A percentile compares a stretch with the other conserved stretches of the same genome.
Evolutionary conservation across 2,113 vertebrate species (phyloP).

Genomic region (Ascaphus truei): DNA sequence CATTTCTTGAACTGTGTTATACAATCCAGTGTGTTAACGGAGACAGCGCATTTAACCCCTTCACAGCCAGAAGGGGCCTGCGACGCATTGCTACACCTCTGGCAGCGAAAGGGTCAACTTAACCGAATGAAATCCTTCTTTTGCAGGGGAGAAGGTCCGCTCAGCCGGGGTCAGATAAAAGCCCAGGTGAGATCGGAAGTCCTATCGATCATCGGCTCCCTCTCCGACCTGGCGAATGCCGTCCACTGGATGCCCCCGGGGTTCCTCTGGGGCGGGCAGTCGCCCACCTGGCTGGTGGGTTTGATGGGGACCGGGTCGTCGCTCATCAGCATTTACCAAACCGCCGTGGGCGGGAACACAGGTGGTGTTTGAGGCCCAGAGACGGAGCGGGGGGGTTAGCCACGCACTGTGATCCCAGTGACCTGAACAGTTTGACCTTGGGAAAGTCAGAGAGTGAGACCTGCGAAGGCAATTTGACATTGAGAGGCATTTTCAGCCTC

Average conservation of each 20-base stretch:
- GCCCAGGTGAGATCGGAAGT: conserved; percentile 56
- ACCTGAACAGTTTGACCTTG: too few species aligned
- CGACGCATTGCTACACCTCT: too few species aligned
- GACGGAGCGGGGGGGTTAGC: background rate
- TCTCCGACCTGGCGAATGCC: conserved; percentile 80
- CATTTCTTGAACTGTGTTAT: too few species aligned
- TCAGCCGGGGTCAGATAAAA: background rate
- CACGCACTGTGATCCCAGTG: background rate
- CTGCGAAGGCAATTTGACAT: too few species aligned
- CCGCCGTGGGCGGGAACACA: conserved; percentile 39
- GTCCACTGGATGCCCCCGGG: conserved; percentile 91
- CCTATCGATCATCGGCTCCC: conserved; percentile 63
- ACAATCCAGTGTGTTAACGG: too few species aligned
- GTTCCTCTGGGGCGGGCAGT: conserved; percentile 82
- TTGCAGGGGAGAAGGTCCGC: background rate
- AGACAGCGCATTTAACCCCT: too few species aligned
- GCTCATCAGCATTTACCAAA: conserved; percentile 74
- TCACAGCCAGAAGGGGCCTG: too few species aligned
- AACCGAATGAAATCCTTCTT: too few species aligned
- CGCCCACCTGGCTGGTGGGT: conserved; percentile 86
- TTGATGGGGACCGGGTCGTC: conserved; percentile 88
- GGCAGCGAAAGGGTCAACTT: too few species aligned
- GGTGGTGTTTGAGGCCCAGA: conserved; percentile 32
- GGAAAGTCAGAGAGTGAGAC: too few species aligned
- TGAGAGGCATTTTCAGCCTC: too few species aligned